A percentile compares a stretch with the other conserved stretches of the same genome.
Conservation (phyloP, 2,113 vertebrate species). For the Sander vitreus region DNA sequence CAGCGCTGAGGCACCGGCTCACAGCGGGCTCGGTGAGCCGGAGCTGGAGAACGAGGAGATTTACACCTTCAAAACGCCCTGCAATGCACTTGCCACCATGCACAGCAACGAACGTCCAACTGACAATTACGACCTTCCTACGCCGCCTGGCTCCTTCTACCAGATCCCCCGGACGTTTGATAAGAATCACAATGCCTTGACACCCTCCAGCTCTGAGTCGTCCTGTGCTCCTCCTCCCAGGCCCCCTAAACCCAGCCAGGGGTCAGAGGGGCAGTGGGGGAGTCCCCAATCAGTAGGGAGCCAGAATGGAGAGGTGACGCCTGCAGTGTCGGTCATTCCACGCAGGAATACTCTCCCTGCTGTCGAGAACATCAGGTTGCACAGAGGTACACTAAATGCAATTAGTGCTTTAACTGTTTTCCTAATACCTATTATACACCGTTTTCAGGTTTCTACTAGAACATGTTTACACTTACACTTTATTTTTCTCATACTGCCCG, state of each 20-base stretch:
- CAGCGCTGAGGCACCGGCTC: constrained; percentile 85
- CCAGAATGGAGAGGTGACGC: constrained; percentile 84
- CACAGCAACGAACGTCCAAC: constrained; percentile 80
- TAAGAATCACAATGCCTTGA: constrained; percentile 95
- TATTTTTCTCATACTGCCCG: too few species aligned
- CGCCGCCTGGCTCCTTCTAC: constrained; percentile 91
- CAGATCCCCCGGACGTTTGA: constrained; percentile 96
- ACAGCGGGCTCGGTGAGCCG: constrained; percentile 84
- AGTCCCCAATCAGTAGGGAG: constrained; percentile 87
- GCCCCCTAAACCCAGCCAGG: constrained; percentile 92
- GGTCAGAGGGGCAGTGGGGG: constrained; percentile 88
- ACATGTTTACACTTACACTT: too few species aligned
- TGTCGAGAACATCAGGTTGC: constrained; percentile 93
- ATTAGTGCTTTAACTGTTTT: not conserved
- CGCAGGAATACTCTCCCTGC: constrained; percentile 96
- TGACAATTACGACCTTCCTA: constrained; percentile 92
- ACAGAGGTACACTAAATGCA: constrained; percentile 88
- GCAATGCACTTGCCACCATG: constrained; percentile 88
- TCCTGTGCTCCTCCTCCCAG: constrained; percentile 89
- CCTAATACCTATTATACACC: not conserved
- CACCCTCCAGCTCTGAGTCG: constrained; percentile 85
- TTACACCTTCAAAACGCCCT: constrained; percentile 95
- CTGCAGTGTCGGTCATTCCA: constrained; percentile 89
- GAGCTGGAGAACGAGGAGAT: constrained; percentile 92
- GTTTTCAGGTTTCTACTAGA: too few species aligned